These are phyloP conservation scores for Zoanthus sansibaricus DNA, from an alignment of 92 coral and sea anemone genomes.

Conservation along the genomic window DNA sequence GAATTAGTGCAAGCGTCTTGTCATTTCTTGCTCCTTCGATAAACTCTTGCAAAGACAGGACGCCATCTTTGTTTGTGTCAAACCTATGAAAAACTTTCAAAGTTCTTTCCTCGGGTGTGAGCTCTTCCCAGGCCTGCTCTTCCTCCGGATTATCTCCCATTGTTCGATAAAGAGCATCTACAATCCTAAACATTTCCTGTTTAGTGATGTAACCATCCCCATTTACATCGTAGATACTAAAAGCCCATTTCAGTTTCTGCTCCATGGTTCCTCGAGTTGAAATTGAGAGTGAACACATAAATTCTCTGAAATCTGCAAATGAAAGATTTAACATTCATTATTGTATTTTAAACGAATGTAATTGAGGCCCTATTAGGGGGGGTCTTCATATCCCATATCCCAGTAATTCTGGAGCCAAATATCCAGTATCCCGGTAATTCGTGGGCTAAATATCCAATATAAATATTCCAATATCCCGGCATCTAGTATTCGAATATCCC, in stretches of 20 bases:
- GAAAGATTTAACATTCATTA: background rate
- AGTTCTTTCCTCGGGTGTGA: slow-evolving; percentile 92
- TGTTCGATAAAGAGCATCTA: slow-evolving; percentile 89
- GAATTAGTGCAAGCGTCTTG: slow-evolving; percentile 91
- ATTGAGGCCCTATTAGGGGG: no score
- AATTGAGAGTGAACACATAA: slow-evolving; percentile 96
- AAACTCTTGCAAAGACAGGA: slow-evolving; percentile 90
- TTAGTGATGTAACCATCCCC: slow-evolving; percentile 96
- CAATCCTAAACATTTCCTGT: slow-evolving; percentile 96
- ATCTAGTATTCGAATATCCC: no score
- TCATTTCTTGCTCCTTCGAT: slow-evolving; percentile 94
- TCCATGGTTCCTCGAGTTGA: slow-evolving; percentile 98
- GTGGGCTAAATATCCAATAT: no score
- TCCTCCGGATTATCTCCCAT: slow-evolving; percentile 82
- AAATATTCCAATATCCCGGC: no score
- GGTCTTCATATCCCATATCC: no score
- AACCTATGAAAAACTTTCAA: slow-evolving; percentile 87
- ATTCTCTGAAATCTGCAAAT: slow-evolving; percentile 91
- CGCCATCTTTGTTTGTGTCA: slow-evolving; percentile 94
- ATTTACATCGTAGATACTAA: slow-evolving; percentile 94
- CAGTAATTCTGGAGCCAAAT: no score
- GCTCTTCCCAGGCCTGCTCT: slow-evolving; percentile 85
- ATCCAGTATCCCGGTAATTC: no score
- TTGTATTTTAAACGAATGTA: no score
- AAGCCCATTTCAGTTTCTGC: slow-evolving; percentile 96